Evolutionary conservation across 2,888 invertebrate species (phyloP), one percentile per base, ranked within the genome.

Genomic region (Ptycholaimellus sp.): DNA sequence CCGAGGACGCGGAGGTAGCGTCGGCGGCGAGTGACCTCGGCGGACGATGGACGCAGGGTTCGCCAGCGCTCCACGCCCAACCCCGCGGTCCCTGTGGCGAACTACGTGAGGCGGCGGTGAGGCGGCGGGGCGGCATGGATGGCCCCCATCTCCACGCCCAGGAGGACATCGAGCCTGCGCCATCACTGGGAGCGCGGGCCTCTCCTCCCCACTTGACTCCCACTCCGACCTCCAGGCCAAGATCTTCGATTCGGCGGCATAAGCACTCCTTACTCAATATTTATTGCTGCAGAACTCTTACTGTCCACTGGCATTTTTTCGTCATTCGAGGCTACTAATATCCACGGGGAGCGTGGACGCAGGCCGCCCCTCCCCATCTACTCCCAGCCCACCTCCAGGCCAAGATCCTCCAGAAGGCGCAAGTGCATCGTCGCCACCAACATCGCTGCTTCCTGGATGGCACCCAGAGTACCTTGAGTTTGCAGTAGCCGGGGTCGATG

Each of bases 11-110:
- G 49, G 40, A 78, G 75, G 45, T 96, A 80, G 62, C 68, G 82
- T 40, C 87, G 64, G 61, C 67, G 99, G 35, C 96, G 99, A 48
- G 90, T 99, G 11, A 99, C 96, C 1, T 96, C 93, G 3, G 99
- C 99, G n/a, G 11, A 99, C 96, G 1, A 96, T 99, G 93, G 90
- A 99, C 63, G 79, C 93, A 0, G 72, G 96, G 64, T 99, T 99
- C 65, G 74, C 96, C 3, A 72, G 75, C 36, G 93, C n/a, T 85
- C 90, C 64, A 90, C 90, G 3, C 93, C 96, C 2, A 78, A 78
- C 0, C 96, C 78, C 64, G 76, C 71, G 30, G 96, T 99, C 51
- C 72, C 80, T 0, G 83, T 85, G 31, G 93, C 96, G 57, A 96
- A 99, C 64, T 96, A 99, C 54, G 93, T 99, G 0, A 53, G 39